Base-by-base conservation (phyloP, 2,797 vertebrate species). In the Poeciliopsis gracilis region DNA sequence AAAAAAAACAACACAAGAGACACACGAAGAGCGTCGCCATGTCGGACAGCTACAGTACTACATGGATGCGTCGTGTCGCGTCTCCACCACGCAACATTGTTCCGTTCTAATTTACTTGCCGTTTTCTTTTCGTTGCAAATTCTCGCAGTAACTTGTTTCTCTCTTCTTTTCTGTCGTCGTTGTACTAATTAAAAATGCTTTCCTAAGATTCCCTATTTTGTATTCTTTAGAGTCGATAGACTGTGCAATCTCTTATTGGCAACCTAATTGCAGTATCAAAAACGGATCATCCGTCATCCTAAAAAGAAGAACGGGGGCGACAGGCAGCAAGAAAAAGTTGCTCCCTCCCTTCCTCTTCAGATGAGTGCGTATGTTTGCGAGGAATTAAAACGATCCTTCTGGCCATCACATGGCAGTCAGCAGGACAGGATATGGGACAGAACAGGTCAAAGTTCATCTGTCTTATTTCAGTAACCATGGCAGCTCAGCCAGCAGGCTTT, bases 181-280 rank as follows among this genome's bases (percentile, higher is more conserved):
- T 93, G 88, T 89, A 94, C 89, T 93, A 93, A 93, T 94, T 92
- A 92, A 94, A 95, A 94, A 93, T 85, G 91, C 75, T 86, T 25
- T 91, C 84, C 91, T 97, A 97, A 90, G 93, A 91, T 92, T 93
- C 92, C 92, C 93, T 93, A 94, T 92, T 93, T 93, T 93, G 91
- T 94, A 93, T 90, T 97, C 97, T 98, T 98, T 98, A 98, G 97
- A 98, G 97, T 98, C 97, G 95, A 95, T 95, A 96, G 97, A 98
- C 97, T 98, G 97, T 98, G 97, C 97, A 98, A 98, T 98, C 97
- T 98, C 97, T 98, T 97, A 97, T 96, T 97, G 97, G 97, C 97
- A 98, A 98, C 97, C 97, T 96, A 97, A 97, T 97, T 96, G 97
- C 97, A 97, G 97, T 97, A 97, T 97, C 51, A 89, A 92, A 92